Base-by-base conservation (phyloP, 1,140 invertebrate species). In the Sesamia nonagrioides region DNA sequence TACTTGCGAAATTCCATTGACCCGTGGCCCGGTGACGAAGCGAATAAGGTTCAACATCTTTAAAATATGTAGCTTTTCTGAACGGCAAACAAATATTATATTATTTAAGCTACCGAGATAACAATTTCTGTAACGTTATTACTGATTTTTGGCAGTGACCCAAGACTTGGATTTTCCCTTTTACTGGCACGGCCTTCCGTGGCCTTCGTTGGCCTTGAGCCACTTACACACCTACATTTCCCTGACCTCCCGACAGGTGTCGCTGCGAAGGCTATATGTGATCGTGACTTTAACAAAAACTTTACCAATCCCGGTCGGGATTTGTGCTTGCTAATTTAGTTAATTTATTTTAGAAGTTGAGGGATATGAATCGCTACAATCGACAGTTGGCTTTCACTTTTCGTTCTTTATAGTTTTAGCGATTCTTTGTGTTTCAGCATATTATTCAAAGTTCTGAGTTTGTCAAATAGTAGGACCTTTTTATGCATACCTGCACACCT, bases 151-250 rank as follows among this genome's bases (percentile, higher is more conserved):
- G 71, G 71, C 71, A 56, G 13, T 35, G 17, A 8, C 18, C 71
- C 71, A 73, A 73, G 35, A 27, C 37, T 56, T 52, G 17, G 52
- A 58, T 40, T 73, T 52, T 73, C 66, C 40, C 66, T 52, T 69
- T 69, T 69, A 48, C 18, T 27, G 35, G 6, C 71, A 9, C 11
- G 21, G 35, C 50, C 35, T 56, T 66, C 37, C 66, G 40, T 74
- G 72, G 56, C 72, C 54, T 72, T 72, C 13, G 15, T 35, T 61
- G 56, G 56, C 72, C 72, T 74, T 74, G 72, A 74, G 40, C 72
- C 21, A 74, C 35, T 74, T 61, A 54, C 18, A 27, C 27, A 27
- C 27, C 18, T 58, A 42, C 21, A 58, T 61, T 74, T 74, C 33
- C 33, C 11, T 74, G 72, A 74, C 72, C 54, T 37, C 21, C 11